Conservation (phyloP, 2,888 invertebrate genomes). For the Lithophane leautieri region DNA sequence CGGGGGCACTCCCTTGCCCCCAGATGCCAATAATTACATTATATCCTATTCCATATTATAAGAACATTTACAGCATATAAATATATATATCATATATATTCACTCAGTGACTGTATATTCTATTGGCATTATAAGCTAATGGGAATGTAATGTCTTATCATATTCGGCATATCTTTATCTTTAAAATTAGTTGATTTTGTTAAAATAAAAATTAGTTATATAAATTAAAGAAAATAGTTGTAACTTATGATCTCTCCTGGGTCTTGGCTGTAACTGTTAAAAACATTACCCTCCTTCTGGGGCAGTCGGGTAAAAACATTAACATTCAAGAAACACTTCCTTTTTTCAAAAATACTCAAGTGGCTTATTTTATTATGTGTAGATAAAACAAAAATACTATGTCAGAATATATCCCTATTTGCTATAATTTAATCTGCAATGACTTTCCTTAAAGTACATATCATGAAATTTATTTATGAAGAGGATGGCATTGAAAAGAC, state of each 20-base stretch:
- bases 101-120: neutral
- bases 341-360: neutral
- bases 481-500: slow-evolving; percentile 60
- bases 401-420: slow-evolving; percentile 10
- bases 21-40: neutral
- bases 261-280: no score
- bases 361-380: neutral
- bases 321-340: neutral
- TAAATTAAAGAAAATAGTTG: neutral
- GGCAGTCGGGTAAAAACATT: no score
- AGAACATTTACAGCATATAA: neutral
- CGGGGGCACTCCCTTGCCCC: no score
- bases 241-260: neutral
- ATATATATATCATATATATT: slow-evolving; percentile 1
- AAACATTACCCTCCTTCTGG: no score
- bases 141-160: neutral
- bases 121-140: neutral
- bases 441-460: slow-evolving; percentile 18
- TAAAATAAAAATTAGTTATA: neutral
- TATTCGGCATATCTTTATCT: neutral
- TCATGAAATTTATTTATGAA: slow-evolving; percentile 35
- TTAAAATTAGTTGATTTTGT: neutral
- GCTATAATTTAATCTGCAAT: slow-evolving; percentile 20
- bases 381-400: slow-evolving; percentile 1
- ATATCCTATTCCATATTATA: neutral